Evolutionary conservation across 2,888 invertebrate genomes (phyloP), one percentile per base, ranked within the genome.

Genomic region (Trachelus stipa): DNA sequence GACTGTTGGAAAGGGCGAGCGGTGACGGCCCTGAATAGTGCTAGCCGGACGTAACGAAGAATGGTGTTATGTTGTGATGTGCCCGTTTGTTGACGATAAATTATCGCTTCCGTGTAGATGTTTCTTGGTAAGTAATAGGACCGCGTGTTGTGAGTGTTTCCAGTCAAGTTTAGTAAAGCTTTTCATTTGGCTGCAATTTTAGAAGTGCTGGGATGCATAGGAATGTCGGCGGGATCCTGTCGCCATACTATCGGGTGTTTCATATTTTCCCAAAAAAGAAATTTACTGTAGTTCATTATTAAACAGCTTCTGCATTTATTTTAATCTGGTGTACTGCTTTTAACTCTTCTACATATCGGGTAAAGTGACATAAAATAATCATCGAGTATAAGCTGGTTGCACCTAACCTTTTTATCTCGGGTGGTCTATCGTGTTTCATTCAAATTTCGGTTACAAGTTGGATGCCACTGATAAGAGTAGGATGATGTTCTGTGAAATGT

Each of bases 51-150:
- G 78, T 78, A 68, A 73, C 69, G 30, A 76, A 76, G 71, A 34
- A 78, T 76, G 76, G 80, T 82, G 82, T 80, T 78, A 82, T 83
- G 80, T 81, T 84, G 86, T 85, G 86, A 86, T 86, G 84, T 87
- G 80, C 83, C 81, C 82, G 86, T 85, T 84, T 85, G 87, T 88
- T 87, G 88, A 89, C 89, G 88, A 90, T 88, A 90, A 88, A 85
- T 84, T 85, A 85, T 82, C 85, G 84, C 85, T 84, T 81, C 82
- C 81, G 88, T 88, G 89, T 90, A 88, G 87, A 91, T 90, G 90
- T 86, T 90, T 89, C 84, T 90, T 88, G 91, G 91, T 91, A 85
- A 91, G 90, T 89, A 75, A n/a, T 68, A 23, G 9, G 9, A 9
- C 9, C 23, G 56, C 23, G 56, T 23, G 56, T 56, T 56, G 56